Evolutionary conservation across 2,888 invertebrate species (phyloP).

Genomic region (Smittia sp.): DNA sequence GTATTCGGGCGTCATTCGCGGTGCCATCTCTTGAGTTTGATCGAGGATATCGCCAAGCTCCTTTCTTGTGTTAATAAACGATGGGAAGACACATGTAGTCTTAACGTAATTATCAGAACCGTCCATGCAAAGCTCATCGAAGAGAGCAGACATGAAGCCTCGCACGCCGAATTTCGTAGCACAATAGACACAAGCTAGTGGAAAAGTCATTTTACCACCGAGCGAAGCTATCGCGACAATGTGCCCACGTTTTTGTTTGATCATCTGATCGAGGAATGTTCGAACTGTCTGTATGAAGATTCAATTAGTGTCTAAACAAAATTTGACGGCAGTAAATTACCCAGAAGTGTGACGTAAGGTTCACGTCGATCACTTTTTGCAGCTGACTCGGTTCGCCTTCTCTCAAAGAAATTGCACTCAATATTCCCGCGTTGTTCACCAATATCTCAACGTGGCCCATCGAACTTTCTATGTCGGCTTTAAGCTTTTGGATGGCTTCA

Average conservation of each 20-base stretch:
- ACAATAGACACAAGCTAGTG: conserved; percentile 52
- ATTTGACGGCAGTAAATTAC: too few relatives aligned
- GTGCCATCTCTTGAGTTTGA: conserved; percentile 41
- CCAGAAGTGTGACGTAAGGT: conserved; percentile 54
- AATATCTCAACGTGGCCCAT: conserved; percentile 54
- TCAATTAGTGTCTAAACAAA: too few relatives aligned
- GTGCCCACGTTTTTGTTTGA: conserved; percentile 52
- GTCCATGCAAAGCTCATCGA: conserved; percentile 34
- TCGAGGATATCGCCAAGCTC: conserved; percentile 30
- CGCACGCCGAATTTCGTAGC: conserved; percentile 55
- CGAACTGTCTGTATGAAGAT: conserved; percentile 50
- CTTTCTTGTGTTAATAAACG: conserved; percentile 52
- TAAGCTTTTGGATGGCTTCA: conserved; percentile 50
- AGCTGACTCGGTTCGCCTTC: conserved; percentile 52
- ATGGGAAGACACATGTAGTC: conserved; percentile 50
- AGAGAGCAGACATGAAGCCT: conserved; percentile 50
- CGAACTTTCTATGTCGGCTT: conserved; percentile 49
- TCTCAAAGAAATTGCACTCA: conserved; percentile 52
- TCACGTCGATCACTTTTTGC: conserved; percentile 53
- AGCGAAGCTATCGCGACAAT: conserved; percentile 55
- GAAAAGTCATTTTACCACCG: conserved; percentile 50
- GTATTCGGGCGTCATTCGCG: conserved; percentile 50
- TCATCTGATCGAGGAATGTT: conserved; percentile 54
- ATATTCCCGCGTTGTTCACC: conserved; percentile 55
- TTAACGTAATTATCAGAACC: conserved; percentile 43